phyloP scores from a whole-genome alignment of 2,113 vertebrate genomes.

The Rhinopithecus roxellana region DNA sequence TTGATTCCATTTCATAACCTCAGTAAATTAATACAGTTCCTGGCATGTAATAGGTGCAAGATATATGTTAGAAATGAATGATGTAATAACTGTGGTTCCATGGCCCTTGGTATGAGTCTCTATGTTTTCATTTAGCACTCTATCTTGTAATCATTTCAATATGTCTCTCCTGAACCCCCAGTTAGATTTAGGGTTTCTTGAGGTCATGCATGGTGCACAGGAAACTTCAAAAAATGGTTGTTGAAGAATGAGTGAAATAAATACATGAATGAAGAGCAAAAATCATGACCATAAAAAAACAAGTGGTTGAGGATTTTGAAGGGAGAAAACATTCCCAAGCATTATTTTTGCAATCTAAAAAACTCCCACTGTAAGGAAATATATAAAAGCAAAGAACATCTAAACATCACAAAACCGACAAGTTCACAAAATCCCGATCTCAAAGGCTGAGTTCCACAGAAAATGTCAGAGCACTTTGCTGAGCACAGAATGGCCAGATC shows the following conservation, averaged over 20 bases:
- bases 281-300: not conserved
- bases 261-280: not conserved
- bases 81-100: not conserved
- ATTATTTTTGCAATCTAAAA: not conserved
- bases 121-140: not conserved
- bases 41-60: not conserved
- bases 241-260: not conserved
- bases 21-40: not conserved
- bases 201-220: not conserved
- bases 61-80: not conserved
- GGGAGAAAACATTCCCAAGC: not conserved
- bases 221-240: not conserved
- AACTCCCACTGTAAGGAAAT: not conserved
- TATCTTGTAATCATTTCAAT: not conserved
- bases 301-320: not conserved
- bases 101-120: not conserved
- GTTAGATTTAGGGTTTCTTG: not conserved
- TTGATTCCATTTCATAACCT: not conserved
- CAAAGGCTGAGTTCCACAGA: not conserved
- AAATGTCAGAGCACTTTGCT: not conserved
- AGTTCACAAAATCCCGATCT: not conserved
- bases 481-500: fast-evolving
- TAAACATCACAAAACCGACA: not conserved
- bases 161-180: not conserved
- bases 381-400: constrained; percentile 1